Evolutionary conservation across 2,113 vertebrate species (phyloP).

Genomic region (Solenodon paradoxus): DNA sequence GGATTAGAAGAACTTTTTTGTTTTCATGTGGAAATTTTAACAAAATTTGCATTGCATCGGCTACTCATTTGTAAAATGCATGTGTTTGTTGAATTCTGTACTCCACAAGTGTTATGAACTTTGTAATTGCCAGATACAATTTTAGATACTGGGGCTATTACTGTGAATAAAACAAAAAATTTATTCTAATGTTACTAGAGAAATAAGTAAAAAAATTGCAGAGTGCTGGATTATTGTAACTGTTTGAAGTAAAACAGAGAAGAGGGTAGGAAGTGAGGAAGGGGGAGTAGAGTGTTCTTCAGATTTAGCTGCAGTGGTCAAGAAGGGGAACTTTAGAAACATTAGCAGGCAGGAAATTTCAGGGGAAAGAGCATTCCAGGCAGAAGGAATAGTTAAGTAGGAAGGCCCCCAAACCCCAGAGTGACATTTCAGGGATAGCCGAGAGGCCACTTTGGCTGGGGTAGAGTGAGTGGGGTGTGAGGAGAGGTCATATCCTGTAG

Average conservation of each 20-base stretch:
- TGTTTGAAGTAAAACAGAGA: background rate
- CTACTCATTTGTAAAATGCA: background rate
- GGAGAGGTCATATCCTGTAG: background rate
- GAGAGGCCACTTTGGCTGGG: no score
- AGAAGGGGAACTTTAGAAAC: background rate
- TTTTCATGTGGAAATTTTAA: background rate
- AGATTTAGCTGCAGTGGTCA: background rate
- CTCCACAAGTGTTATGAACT: background rate
- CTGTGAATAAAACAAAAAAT: background rate
- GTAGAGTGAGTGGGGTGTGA: background rate
- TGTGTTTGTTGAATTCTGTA: slow-evolving; percentile 4
- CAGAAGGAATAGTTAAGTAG: background rate
- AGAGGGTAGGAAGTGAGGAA: background rate
- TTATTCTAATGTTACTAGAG: slow-evolving; percentile 5
- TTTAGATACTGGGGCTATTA: background rate
- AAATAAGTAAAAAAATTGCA: background rate
- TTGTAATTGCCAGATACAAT: background rate
- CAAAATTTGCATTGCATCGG: background rate
- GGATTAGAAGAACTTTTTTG: background rate
- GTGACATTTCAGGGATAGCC: background rate
- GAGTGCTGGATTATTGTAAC: background rate
- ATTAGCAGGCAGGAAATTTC: background rate
- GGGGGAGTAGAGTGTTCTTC: background rate
- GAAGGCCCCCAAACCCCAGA: background rate
- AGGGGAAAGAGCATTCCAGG: background rate